Base-by-base conservation (phyloP, 1,140 invertebrate genomes). In the Nasonia giraulti region DNA sequence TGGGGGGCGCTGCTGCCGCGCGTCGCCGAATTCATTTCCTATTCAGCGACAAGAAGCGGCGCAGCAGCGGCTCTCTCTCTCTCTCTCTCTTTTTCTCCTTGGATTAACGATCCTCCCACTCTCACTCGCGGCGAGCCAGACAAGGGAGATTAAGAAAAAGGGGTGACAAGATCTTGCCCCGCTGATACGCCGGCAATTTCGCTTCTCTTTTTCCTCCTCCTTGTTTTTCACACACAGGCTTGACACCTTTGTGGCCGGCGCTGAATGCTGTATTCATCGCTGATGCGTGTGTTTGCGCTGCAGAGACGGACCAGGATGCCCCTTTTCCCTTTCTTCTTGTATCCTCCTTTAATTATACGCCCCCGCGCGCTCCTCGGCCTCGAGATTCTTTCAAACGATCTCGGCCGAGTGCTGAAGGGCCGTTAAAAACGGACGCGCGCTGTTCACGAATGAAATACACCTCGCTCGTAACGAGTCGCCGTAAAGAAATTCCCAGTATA, bases 11-110 rank as follows among this genome's bases (percentile, higher is more conserved):
- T 83, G 83, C 86, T 79, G 82, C 74, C 84, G 82, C 86, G 87
- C 80, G 86, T 81, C 87, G 83, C 76, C 83, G 83, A 87, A 90
- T 89, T 88, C 89, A 88, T 90, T 89, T 88, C 87, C 87, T 78
- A 88, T 87, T 84, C 80, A 80, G 86, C 86, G 87, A 89, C 89
- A 88, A 87, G 66, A 77, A 88, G 44, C 50, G 55, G 20, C 14
- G 23, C 23, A 23, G 23, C 23, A 23, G 23, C 23, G 23, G 23
- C 27, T 27, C 27, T 17, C 55, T 20, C 62, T 40, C 62, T 40
- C 62, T 40, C 75, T 55, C 40, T 12, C 20, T 74, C 37, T 31
- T 82, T 80, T 62, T 62, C 86, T 83, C 23, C 75, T 75, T 62
- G 33, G 62, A 71, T 73, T 69, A 86, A 88, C 77, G 85, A 74